Conservation (phyloP, 2,797 vertebrate species). For the Aldrovandia affinis region DNA sequence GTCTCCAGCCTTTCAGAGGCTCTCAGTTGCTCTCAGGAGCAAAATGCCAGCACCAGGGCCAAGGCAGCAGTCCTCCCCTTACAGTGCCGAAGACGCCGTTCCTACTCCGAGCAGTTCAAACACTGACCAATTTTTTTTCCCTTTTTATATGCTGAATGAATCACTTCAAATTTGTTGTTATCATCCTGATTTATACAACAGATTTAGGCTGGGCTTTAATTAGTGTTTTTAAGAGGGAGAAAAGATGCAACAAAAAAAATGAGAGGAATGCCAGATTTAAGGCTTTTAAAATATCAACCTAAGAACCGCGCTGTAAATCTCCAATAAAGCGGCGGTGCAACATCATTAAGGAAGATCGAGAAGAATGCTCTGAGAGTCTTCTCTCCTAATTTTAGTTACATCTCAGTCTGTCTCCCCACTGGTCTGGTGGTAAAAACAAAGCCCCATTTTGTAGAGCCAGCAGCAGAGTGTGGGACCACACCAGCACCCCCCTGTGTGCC, state of each 20-base stretch:
- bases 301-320: slow-evolving; percentile 57
- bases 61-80: background rate
- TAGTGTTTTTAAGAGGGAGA: slow-evolving; percentile 21
- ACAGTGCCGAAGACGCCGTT: background rate
- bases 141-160: background rate
- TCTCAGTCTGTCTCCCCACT: slow-evolving; percentile 38
- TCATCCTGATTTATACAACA: slow-evolving; percentile 5
- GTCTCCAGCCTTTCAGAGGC: background rate
- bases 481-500: slow-evolving; percentile 59
- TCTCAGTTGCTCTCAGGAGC: background rate
- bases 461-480: slow-evolving; percentile 49
- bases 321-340: slow-evolving; percentile 55
- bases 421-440: slow-evolving; percentile 53
- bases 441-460: slow-evolving; percentile 53
- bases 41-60: background rate
- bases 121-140: background rate
- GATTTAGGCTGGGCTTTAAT: slow-evolving; percentile 51
- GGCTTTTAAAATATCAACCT: slow-evolving; percentile 44
- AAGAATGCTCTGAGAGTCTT: slow-evolving; percentile 51
- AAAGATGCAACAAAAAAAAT: slow-evolving; percentile 31
- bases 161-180: background rate
- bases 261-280: slow-evolving; percentile 48
- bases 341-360: background rate
- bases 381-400: slow-evolving; percentile 49
- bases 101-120: background rate